Base-by-base conservation (phyloP, 1,140 invertebrate species). In the Lepidurus packardi region DNA sequence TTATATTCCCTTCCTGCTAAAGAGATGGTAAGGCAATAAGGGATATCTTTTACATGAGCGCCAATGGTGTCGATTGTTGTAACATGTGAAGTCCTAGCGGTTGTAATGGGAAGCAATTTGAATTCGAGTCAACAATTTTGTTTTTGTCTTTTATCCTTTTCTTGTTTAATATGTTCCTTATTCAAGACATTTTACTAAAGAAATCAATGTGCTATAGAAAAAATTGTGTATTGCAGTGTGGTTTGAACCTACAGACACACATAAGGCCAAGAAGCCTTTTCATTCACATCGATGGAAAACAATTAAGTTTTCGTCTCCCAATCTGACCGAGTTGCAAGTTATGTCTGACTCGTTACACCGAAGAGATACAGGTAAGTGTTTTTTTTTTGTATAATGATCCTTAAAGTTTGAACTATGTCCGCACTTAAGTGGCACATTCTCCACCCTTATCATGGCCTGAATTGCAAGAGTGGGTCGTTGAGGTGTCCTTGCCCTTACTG, bases 191-290 rank as follows among this genome's bases (percentile, higher is more conserved):
- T 4, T 34, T 34, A 34, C 34, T 34, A 34, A 34, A 34, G 34
- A 34, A 34, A 34, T 3, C 34, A 34, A 47, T 47, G 45, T 65
- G 7, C 16, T 65, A n/a, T n/a, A n/a, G 16, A 13, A 16, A 13
- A 7, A 2, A 21, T 81, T 79, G 80, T 79, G 78, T 81, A 81
- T 86, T 86, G 6, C 84, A 91, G 90, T 91, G 1, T 90, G 90
- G 84, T 92, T 88, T 84, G 91, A 92, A 82, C 90, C 91, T 25
- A 91, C 91, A 6, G 90, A 92, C 81, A 83, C 89, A 45, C 83
- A 85, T 73, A 88, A 89, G 80, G 88, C 89, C 0, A 79, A 80
- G 0, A 90, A 90, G 81, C 88, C 90, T 5, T 90, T 91, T 80
- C 76, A 85, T 47, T 81, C 83, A 13, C 45, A 83, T 5, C 81